A percentile compares a stretch with the other conserved stretches of the same genome.
phyloP scores from a whole-genome alignment of 30 jellyfish, hydroid and myxozoan genomes.

The Aurelia aurita region DNA sequence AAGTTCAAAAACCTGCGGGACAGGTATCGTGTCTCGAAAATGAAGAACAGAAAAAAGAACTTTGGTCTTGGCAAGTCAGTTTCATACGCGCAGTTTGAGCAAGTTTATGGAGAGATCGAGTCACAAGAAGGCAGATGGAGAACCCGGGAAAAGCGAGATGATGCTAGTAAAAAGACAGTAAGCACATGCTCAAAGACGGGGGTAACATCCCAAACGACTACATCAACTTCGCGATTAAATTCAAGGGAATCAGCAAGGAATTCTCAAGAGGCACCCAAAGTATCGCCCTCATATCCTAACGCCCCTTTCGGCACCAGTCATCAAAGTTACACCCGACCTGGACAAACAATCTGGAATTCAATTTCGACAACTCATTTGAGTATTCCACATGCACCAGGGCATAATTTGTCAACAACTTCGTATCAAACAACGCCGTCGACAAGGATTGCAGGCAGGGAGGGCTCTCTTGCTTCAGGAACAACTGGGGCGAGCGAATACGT shows the following conservation, averaged over 20 bases:
- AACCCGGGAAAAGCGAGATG: conserved; percentile 5
- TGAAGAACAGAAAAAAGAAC: conserved; percentile 45
- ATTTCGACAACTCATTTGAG: too few species aligned
- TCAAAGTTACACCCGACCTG: neutral
- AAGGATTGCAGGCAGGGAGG: neutral
- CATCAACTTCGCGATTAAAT: neutral
- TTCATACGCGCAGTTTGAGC: conserved; percentile 55
- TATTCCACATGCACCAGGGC: neutral
- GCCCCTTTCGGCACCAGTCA: neutral
- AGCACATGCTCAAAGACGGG: conserved; percentile 9
- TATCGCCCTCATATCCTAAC: neutral
- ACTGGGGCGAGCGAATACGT: neutral
- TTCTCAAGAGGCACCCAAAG: conserved; percentile 3
- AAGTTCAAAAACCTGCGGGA: conserved; percentile 68
- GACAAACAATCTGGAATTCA: neutral
- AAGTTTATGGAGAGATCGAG: conserved; percentile 62
- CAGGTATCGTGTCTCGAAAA: conserved; percentile 61
- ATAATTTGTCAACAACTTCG: neutral
- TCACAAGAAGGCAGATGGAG: neutral
- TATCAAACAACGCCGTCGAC: neutral
- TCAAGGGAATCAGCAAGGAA: conserved; percentile 3
- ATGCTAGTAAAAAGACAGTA: neutral
- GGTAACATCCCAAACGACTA: neutral
- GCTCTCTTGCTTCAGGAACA: neutral
- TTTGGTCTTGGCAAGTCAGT: conserved; percentile 20